A percentile compares a stretch with the other conserved stretches of the same genome.
phyloP scores from a whole-genome alignment of 2,888 invertebrate species.

The Endomychus coccineus region DNA sequence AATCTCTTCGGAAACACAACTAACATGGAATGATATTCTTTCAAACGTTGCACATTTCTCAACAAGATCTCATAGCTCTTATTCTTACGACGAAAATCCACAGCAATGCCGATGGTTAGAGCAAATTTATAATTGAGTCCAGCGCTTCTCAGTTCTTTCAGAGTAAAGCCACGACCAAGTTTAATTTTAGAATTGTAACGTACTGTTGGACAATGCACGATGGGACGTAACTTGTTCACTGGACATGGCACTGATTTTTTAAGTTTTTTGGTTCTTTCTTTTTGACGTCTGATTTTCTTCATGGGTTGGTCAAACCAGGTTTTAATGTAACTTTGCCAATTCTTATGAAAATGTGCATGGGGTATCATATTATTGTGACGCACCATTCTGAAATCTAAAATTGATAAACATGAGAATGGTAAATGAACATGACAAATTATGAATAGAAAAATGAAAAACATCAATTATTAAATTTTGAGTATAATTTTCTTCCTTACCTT shows the following conservation, averaged over 20 bases:
- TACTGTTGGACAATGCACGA: constrained; percentile 84
- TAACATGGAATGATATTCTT: constrained; percentile 84
- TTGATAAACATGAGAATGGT: too few species aligned
- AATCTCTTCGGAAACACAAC: constrained; percentile 86
- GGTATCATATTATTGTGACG: too few species aligned
- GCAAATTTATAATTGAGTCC: constrained; percentile 76
- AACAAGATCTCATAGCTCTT: constrained; percentile 84
- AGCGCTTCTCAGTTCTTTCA: constrained; percentile 87
- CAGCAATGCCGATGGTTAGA: constrained; percentile 83
- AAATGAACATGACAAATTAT: too few species aligned
- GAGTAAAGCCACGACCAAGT: constrained; percentile 86
- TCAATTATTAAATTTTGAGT: too few species aligned
- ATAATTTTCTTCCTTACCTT: too few species aligned
- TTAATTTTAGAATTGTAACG: constrained; percentile 88
- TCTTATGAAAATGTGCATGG: constrained; percentile 99
- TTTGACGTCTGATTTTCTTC: constrained; percentile 74
- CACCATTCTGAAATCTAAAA: too few species aligned
- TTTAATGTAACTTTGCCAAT: constrained; percentile 92
- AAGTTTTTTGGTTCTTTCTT: constrained; percentile 79
- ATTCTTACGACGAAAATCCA: constrained; percentile 87
- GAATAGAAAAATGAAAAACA: too few species aligned
- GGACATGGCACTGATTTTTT: constrained; percentile 81
- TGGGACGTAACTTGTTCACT: constrained; percentile 72
- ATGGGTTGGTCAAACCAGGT: constrained; percentile 97
- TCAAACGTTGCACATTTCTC: constrained; percentile 83